Conservation (phyloP, 2,797 vertebrate species). For the Sebastes taczanowskii region DNA sequence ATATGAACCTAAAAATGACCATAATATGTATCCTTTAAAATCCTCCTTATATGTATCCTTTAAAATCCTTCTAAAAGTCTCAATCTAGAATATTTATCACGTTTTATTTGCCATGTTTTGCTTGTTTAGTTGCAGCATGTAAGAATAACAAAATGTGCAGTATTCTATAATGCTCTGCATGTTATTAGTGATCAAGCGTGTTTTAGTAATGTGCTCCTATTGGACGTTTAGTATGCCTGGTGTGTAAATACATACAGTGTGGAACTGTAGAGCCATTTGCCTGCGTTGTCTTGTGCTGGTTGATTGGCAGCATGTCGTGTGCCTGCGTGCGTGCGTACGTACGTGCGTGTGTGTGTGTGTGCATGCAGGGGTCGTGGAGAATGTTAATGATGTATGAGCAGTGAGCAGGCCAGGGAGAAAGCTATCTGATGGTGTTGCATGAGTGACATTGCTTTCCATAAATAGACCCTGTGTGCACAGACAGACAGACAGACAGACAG, state of each 20-base stretch:
- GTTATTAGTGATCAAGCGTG: neutral
- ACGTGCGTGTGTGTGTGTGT: neutral
- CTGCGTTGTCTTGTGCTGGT: constrained; percentile 16
- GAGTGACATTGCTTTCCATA: constrained; percentile 85
- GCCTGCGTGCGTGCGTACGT: constrained; percentile 5
- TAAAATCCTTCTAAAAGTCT: neutral
- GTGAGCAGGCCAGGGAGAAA: constrained; percentile 75
- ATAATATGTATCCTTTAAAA: neutral
- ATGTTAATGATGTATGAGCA: constrained; percentile 84
- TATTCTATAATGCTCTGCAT: neutral
- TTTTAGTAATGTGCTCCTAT: neutral
- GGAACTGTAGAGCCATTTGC: constrained; percentile 24
- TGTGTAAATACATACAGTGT: constrained; percentile 22
- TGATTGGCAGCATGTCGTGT: constrained; percentile 56
- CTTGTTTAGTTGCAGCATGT: neutral
- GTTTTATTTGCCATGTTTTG: neutral
- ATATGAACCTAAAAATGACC: neutral
- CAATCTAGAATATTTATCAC: neutral
- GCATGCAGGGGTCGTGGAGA: constrained; percentile 56
- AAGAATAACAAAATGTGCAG: neutral
- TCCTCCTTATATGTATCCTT: neutral
- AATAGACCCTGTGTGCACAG: constrained; percentile 77
- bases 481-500: constrained; percentile 30
- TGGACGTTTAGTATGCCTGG: neutral
- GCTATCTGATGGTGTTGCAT: constrained; percentile 80